Base-by-base conservation (phyloP, 53 echinoderm and acorn worm genomes). In the Actinopyga echinites region DNA sequence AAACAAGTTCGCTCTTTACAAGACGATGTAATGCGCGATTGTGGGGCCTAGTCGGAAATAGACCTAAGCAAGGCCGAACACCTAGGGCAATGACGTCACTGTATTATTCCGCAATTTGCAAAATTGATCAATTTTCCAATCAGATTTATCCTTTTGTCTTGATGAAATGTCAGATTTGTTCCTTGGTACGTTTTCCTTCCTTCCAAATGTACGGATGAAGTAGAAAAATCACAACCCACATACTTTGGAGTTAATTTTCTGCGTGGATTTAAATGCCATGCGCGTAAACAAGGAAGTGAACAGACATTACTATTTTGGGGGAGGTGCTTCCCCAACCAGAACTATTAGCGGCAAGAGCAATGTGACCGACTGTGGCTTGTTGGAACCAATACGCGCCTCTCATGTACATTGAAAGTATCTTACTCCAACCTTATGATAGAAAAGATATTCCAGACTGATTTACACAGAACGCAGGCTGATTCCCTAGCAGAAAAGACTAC, bases 1-100 rank as follows among this genome's bases (percentile, higher is more conserved):
- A 80, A 62, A 80, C 81, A 80, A 80, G 81, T 80, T 80, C 44
- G 81, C 63, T 80, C 81, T 80, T 61, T 62, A 61, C 81, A 40
- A 80, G 81, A 80, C 81, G 81, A 61, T 80, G 81, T 80, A 80
- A 80, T 80, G 81, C 81, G 62, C 81, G 81, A 80, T 80, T 80
- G 60, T 80, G 81, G 63, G 81, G 81, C 81, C 81, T 60, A 80
- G 81, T 80, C 81, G 81, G 81, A 80, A 80, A 80, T 80, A 80
- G 81, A 59, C 81, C 81, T 24, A 62, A 61, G 54, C 77, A 62
- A 80, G 81, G 44, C 81, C 81, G 81, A 80, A 80, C 62, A 80
- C 81, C 81, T 61, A 24, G 19, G 60, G 81, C 63, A 62, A 61
- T 80, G 63, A 80, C 81, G 81, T 80, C 81, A 80, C 36, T 30